Evolutionary conservation across 2,888 invertebrate genomes (phyloP).

Genomic region (Phlogophora meticulosa): DNA sequence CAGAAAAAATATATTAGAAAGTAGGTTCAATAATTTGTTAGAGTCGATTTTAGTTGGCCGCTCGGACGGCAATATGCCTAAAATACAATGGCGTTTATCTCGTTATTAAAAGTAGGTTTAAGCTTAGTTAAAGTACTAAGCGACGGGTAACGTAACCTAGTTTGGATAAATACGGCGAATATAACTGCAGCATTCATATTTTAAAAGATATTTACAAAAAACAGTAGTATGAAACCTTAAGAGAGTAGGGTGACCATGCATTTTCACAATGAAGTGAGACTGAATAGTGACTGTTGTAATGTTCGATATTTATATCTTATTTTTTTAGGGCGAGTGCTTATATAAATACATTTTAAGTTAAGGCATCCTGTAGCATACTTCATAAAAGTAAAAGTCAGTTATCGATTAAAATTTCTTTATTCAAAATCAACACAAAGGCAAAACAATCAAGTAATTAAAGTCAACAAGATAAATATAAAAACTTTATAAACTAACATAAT

Average conservation of each 20-base stretch:
- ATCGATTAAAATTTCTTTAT: no score
- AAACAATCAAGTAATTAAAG: no score
- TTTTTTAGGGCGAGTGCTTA: no score
- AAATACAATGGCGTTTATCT: constrained; percentile 2
- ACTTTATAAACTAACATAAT: no score
- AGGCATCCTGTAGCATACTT: no score
- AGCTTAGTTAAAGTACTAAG: constrained; percentile 12
- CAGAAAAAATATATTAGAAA: constrained; percentile 4
- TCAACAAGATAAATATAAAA: no score
- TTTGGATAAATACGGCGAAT: neutral
- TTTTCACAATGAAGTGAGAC: no score
- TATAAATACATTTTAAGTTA: no score
- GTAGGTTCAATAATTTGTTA: constrained; percentile 5
- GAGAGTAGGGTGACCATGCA: constrained; percentile 13
- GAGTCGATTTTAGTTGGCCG: constrained; percentile 10
- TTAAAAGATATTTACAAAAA: constrained; percentile 11
- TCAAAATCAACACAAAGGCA: constrained; percentile 13
- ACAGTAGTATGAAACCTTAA: constrained; percentile 6
- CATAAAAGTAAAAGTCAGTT: no score
- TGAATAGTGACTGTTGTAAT: no score
- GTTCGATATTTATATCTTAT: no score
- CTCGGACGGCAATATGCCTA: constrained; percentile 1
- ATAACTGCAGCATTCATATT: constrained; percentile 11
- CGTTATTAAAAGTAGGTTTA: constrained; percentile 8
- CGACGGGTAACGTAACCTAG: constrained; percentile 13